Percentiles rank a stretch among this genome's conserved stretches.
Evolutionary conservation across 2,888 invertebrate genomes (phyloP).

Genomic region (Eilema griseolum): DNA sequence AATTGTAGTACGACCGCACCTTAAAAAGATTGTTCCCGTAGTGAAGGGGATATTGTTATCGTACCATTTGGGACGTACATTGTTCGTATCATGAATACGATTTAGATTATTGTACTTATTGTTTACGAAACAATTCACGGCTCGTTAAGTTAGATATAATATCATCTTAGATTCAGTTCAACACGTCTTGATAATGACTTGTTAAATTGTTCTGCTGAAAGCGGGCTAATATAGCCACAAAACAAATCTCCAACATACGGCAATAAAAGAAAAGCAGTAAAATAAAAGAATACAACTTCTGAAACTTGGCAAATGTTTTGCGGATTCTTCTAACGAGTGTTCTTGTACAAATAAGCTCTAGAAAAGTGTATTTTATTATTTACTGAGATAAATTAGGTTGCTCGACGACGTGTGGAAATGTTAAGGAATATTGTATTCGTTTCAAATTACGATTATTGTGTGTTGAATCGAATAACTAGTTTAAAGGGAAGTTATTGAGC

Average conservation of each 20-base stretch:
- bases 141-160: constrained; percentile 22
- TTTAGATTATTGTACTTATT: constrained; percentile 32
- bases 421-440: not conserved
- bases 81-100: constrained; percentile 5
- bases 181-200: constrained; percentile 32
- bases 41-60: not conserved
- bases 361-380: constrained; percentile 21
- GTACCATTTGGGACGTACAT: not conserved
- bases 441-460: not conserved
- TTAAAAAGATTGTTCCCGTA: not conserved
- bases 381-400: not conserved
- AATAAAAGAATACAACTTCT: constrained; percentile 15
- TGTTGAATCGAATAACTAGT: not conserved
- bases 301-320: constrained; percentile 21
- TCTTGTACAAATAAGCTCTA: constrained; percentile 28
- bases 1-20: not conserved
- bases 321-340: constrained; percentile 33
- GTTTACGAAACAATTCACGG: constrained; percentile 29
- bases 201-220: constrained; percentile 26
- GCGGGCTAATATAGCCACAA: not conserved
- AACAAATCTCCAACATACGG: constrained; percentile 3
- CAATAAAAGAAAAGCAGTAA: not conserved
- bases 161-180: constrained; percentile 23
- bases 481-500: too few relatives aligned
- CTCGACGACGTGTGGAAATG: not conserved